These are phyloP conservation scores for Selene dorsalis DNA, from an alignment of 2,797 vertebrate species.

Conservation along the genomic window DNA sequence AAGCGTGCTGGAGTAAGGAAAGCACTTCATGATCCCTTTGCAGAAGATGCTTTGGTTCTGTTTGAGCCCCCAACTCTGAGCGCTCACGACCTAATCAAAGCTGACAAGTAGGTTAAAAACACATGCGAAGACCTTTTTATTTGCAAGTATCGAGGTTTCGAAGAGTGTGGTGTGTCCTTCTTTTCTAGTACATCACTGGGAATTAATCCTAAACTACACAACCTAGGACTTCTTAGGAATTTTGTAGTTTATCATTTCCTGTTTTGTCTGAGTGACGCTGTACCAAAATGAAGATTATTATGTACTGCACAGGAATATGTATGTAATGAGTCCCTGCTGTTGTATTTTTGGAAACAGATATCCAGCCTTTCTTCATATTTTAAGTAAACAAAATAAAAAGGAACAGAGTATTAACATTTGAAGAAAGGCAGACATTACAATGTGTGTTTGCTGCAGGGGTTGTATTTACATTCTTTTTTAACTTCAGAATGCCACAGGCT, in stretches of 20 bases:
- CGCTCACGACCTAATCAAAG: constrained; percentile 92
- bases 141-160: too few species aligned
- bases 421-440: not conserved
- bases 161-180: too few species aligned
- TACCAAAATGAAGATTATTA: too few species aligned
- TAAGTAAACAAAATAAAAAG: not conserved
- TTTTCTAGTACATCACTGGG: too few species aligned
- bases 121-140: not conserved
- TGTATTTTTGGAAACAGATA: too few species aligned
- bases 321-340: too few species aligned
- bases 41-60: constrained; percentile 93
- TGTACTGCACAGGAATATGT: too few species aligned
- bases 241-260: too few species aligned
- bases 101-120: constrained; percentile 90
- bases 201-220: too few species aligned
- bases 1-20: constrained; percentile 90
- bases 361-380: not conserved
- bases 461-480: not conserved
- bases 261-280: too few species aligned
- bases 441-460: not conserved
- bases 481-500: not conserved
- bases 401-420: not conserved
- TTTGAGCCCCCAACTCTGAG: constrained; percentile 90
- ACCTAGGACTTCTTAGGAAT: too few species aligned
- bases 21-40: constrained; percentile 94